Base-by-base conservation (phyloP, 2,113 vertebrate genomes). In the Chloebia gouldiae region DNA sequence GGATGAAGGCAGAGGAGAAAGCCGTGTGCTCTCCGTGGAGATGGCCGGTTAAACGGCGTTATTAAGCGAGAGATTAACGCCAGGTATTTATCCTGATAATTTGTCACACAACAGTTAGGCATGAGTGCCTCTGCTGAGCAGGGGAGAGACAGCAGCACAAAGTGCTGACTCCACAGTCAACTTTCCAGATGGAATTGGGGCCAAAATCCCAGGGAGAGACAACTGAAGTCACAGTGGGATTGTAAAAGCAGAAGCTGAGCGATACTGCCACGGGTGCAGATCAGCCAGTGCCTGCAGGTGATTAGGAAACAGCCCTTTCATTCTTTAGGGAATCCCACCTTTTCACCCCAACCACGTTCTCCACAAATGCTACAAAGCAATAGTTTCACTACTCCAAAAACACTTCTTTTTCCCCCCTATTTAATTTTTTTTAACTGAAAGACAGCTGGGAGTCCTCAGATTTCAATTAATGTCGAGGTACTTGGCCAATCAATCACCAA, bases 401-500 rank as follows among this genome's bases (percentile, higher is more conserved):
- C 27, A 37, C 22, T 51, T 56, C 31, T 7, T 37, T 68, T 24
- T 3, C 7, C 2, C 2, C 2, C 4, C 7, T 23, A 27, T 44
- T 5, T 21, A 37, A 27, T 31, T 57, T 76, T 31, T 69, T 59
- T 44, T 4, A 87, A 51, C 77, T 73, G 66, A 54, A 96, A 90
- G 95, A 93, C 96, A 97, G 96, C 96, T 95, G 92, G 25, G 95
- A 96, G 35, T 93, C 81, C 92, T 97, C 91, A 66, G 92, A 71
- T 95, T 97, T 96, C 97, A 98, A 97, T 98, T 97, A 97, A 95
- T 56, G 84, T 65, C 33, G 14, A 90, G 61, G 65, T 90, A 90
- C 81, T 92, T 40, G 73, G 61, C 91, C 86, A 87, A 93, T 97
- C 97, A 90, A 93, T 98, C 97, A 97, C 11, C 8, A 1, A 53